Evolutionary conservation across 1,140 invertebrate species (phyloP).

Genomic region (Sitodiplosis mosellana): DNA sequence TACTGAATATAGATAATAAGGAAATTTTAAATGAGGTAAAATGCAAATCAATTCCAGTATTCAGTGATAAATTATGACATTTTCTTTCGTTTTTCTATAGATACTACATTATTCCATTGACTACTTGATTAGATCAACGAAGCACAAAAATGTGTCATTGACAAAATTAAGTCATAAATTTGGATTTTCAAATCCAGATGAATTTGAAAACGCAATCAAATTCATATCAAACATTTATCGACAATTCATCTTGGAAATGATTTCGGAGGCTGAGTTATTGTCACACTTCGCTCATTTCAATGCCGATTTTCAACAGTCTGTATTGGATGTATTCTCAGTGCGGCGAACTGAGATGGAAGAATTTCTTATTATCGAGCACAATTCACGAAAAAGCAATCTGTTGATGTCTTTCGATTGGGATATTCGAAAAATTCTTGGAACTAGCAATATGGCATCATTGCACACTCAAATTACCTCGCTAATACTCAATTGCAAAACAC

Average conservation of each 20-base stretch:
- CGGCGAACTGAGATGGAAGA: background rate
- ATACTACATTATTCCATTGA: slow-evolving; percentile 3
- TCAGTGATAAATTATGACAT: too few relatives aligned
- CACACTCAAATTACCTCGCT: slow-evolving; percentile 1
- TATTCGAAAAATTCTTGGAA: slow-evolving; percentile 2
- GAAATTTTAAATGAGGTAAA: slow-evolving; percentile 4
- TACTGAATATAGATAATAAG: slow-evolving; percentile 5
- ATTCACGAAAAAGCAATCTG: slow-evolving; percentile 1
- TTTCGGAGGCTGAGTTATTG: slow-evolving; percentile 2
- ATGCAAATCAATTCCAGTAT: too few relatives aligned
- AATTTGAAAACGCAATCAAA: slow-evolving; percentile 2
- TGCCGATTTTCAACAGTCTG: slow-evolving; percentile 1
- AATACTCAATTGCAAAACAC: background rate
- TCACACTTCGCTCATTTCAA: slow-evolving; percentile 3
- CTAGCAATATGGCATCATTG: background rate
- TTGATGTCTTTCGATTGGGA: slow-evolving; percentile 6
- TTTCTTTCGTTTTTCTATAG: background rate
- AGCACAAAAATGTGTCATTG: background rate
- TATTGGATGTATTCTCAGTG: slow-evolving; percentile 2
- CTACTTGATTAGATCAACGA: slow-evolving; percentile 1
- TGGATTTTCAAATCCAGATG: slow-evolving; percentile 3
- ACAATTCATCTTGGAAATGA: background rate
- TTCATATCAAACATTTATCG: slow-evolving; percentile 2
- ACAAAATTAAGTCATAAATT: slow-evolving; percentile 3
- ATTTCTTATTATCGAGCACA: slow-evolving; percentile 2